Evolutionary conservation across 2,888 invertebrate species (phyloP).

Genomic region (Ganaspis brasiliensis): DNA sequence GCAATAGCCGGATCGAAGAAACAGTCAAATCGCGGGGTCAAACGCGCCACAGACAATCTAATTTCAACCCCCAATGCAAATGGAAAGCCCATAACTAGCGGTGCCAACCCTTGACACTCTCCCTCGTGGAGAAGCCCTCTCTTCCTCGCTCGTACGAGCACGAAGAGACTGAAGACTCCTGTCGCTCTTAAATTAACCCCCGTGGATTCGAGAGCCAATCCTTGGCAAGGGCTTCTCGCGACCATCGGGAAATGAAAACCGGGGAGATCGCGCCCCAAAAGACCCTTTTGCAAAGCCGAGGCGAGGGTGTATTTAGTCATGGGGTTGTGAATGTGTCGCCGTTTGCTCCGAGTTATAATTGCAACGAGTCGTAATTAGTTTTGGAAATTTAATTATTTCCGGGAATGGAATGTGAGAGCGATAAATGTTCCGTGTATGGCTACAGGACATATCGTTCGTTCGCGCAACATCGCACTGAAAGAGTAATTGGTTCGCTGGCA

Average conservation of each 20-base stretch:
- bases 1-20: slow-evolving; percentile 37
- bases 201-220: slow-evolving; percentile 38
- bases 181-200: slow-evolving; percentile 38
- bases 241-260: slow-evolving; percentile 26
- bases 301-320: slow-evolving; percentile 27
- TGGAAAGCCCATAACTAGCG: slow-evolving; percentile 50
- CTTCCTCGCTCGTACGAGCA: slow-evolving; percentile 49
- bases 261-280: slow-evolving; percentile 1
- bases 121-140: slow-evolving; percentile 47
- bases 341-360: slow-evolving; percentile 75
- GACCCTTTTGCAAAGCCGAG: not conserved
- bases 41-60: slow-evolving; percentile 58
- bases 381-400: slow-evolving; percentile 79
- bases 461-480: slow-evolving; percentile 19
- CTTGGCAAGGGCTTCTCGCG: slow-evolving; percentile 18
- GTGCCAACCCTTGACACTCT: slow-evolving; percentile 57
- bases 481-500: slow-evolving; percentile 33
- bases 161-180: slow-evolving; percentile 59
- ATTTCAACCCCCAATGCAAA: slow-evolving; percentile 57
- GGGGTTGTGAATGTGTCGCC: slow-evolving; percentile 29
- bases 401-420: slow-evolving; percentile 65
- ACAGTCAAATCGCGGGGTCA: slow-evolving; percentile 47
- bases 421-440: slow-evolving; percentile 67
- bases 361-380: slow-evolving; percentile 78
- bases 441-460: slow-evolving; percentile 33